Evolutionary conservation across 2,797 vertebrate species (phyloP).

Genomic region (Periparus ater): DNA sequence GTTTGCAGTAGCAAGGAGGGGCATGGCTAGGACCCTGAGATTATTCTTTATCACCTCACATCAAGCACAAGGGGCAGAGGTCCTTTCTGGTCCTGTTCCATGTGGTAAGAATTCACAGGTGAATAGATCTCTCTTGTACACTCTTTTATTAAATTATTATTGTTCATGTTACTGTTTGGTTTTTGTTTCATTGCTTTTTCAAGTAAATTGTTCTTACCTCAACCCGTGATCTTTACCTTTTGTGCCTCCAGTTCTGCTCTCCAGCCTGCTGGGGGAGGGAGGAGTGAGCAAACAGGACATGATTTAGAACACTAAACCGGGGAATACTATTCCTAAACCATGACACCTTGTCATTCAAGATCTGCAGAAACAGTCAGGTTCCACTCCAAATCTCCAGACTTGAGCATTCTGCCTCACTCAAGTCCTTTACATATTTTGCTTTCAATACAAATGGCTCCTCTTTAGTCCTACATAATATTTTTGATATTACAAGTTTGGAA

Average conservation of each 20-base stretch:
- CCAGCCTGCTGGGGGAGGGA: background rate
- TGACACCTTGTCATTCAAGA: background rate
- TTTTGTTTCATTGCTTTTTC: background rate
- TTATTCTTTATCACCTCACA: background rate
- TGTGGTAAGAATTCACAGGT: background rate
- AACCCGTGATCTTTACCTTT: background rate
- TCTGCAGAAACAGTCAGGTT: background rate
- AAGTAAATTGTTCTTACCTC: background rate
- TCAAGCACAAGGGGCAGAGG: background rate
- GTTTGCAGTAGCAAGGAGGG: background rate
- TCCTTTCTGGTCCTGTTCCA: background rate
- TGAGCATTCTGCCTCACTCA: background rate
- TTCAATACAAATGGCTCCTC: background rate
- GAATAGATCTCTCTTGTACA: background rate
- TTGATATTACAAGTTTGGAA: background rate
- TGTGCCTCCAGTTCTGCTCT: background rate
- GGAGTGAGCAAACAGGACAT: background rate
- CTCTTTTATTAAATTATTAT: background rate
- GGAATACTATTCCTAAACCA: background rate
- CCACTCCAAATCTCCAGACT: background rate
- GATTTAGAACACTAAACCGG: background rate
- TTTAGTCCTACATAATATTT: background rate
- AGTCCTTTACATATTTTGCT: background rate
- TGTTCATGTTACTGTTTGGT: background rate
- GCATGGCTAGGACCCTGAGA: background rate